Conservation (phyloP, 1,140 invertebrate genomes). For the Drosophila pachea region DNA sequence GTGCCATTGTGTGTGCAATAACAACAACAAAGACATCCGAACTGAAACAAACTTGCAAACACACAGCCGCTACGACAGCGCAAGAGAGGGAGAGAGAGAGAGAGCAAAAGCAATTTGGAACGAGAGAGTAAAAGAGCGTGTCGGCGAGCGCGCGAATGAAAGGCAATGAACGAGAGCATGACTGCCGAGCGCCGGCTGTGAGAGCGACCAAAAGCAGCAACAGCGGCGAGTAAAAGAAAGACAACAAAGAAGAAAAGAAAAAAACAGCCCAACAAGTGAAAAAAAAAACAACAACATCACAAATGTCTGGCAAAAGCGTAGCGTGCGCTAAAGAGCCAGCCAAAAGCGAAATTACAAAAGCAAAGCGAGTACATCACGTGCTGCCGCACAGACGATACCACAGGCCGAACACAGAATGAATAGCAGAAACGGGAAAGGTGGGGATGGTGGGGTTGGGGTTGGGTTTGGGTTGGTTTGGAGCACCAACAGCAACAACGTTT, state of each 20-base stretch:
- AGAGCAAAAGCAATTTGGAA: conserved; percentile 16
- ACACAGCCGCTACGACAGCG: conserved; percentile 11
- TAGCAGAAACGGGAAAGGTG: conserved; percentile 5
- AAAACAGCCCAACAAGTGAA: conserved; percentile 75
- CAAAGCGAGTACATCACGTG: conserved; percentile 75
- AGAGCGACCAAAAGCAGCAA: conserved; percentile 29
- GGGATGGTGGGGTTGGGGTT: neutral
- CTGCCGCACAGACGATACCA: conserved; percentile 44
- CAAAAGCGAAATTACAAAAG: conserved; percentile 72
- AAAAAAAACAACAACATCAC: conserved; percentile 55
- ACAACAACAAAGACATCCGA: conserved; percentile 42
- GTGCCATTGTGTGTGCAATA: conserved; percentile 63
- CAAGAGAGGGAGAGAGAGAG: neutral
- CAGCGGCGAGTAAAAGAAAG: conserved; percentile 39
- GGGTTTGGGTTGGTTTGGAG: conserved; percentile 21
- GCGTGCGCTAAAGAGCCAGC: conserved; percentile 65
- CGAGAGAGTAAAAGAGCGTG: conserved; percentile 18
- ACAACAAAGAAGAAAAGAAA: conserved; percentile 49
- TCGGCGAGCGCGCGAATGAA: conserved; percentile 16
- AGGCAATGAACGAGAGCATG: conserved; percentile 1
- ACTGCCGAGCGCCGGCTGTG: conserved; percentile 46
- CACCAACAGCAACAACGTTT: conserved; percentile 39
- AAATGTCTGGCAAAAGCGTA: conserved; percentile 56
- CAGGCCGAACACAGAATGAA: conserved; percentile 2
- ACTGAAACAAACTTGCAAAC: conserved; percentile 49